These are phyloP conservation scores for Pterocles gutturalis DNA, from an alignment of 2,113 vertebrate genomes.

Conservation along the genomic window DNA sequence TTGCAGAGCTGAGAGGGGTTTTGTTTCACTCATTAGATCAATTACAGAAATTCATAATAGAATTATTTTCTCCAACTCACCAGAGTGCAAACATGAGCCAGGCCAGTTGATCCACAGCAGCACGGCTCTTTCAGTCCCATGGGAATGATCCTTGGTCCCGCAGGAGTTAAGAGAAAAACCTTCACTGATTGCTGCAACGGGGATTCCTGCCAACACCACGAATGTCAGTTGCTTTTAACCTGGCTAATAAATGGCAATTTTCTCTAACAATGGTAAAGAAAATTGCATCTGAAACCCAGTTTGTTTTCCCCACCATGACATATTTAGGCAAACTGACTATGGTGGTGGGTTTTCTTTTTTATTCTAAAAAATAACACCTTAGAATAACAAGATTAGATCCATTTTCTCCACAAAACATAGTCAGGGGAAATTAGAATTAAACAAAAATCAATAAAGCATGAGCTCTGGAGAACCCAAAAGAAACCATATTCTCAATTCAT, in stretches of 20 bases:
- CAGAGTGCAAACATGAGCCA: neutral
- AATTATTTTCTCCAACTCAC: neutral
- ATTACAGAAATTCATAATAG: neutral
- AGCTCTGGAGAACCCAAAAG: neutral
- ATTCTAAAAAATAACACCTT: neutral
- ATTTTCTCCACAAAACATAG: neutral
- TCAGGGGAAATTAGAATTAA: neutral
- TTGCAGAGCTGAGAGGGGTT: neutral
- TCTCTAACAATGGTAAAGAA: neutral
- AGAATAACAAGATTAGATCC: neutral
- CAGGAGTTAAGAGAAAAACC: neutral
- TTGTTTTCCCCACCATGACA: neutral
- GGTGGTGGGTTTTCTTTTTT: neutral
- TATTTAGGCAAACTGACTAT: neutral
- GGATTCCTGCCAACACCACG: neutral
- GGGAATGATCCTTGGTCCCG: neutral
- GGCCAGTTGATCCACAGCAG: neutral
- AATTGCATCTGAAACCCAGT: neutral
- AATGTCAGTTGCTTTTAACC: neutral
- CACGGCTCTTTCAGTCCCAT: neutral
- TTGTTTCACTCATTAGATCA: slow-evolving; percentile 7
- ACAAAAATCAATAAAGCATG: neutral
- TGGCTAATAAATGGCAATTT: neutral
- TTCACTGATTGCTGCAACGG: neutral
- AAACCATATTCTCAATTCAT: neutral